Conservation (phyloP, 2,797 vertebrate species). For the Molothrus ater region DNA sequence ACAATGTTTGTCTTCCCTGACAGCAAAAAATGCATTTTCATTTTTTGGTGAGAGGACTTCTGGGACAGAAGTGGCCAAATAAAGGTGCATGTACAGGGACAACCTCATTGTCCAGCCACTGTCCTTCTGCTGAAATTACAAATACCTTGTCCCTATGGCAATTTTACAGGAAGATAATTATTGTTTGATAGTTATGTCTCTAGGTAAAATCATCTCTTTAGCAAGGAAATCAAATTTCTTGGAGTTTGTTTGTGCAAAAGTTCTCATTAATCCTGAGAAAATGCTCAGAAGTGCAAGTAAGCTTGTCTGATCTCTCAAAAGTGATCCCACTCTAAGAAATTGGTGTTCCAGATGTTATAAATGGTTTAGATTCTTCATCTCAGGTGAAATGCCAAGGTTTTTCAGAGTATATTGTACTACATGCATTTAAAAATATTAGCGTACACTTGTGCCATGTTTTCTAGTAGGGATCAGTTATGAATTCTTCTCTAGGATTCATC, state of each 20-base stretch:
- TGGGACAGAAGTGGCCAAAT: background rate
- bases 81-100: background rate
- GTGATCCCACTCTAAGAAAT: background rate
- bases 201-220: background rate
- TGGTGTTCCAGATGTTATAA: background rate
- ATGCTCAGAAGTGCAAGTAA: background rate
- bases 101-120: fast-evolving
- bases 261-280: background rate
- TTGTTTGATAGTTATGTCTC: background rate
- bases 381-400: background rate
- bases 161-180: background rate
- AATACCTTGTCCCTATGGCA: background rate
- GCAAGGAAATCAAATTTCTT: background rate
- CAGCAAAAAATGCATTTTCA: background rate
- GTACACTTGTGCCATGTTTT: background rate
- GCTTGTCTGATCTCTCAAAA: background rate
- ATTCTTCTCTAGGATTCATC: background rate
- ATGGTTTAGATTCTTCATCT: background rate
- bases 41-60: background rate
- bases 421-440: background rate
- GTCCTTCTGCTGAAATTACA: background rate
- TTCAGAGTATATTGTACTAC: background rate
- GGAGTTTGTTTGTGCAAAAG: background rate
- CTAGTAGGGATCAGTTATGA: background rate
- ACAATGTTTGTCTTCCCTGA: background rate